These are phyloP conservation scores for Sardinella longiceps DNA, from an alignment of 2,797 vertebrate species.

Conservation along the genomic window DNA sequence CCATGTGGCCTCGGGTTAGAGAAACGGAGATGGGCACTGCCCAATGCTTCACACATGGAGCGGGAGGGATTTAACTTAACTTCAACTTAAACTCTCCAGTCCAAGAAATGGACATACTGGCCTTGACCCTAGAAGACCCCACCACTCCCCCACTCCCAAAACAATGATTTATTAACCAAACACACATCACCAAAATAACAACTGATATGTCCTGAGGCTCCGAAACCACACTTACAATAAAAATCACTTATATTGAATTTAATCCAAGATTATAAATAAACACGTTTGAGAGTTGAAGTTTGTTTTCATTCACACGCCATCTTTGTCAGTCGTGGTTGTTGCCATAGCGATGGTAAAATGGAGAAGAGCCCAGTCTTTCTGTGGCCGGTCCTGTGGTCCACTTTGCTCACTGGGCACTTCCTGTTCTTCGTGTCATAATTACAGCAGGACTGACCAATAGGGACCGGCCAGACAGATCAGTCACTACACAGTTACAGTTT, in stretches of 20 bases:
- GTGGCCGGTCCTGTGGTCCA: constrained; percentile 14
- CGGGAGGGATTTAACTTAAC: too few relatives aligned
- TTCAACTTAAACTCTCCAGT: too few relatives aligned
- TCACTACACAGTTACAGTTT: neutral
- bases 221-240: neutral
- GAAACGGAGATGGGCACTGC: too few relatives aligned
- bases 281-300: neutral
- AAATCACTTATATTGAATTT: neutral
- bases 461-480: too few relatives aligned
- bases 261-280: constrained; percentile 1
- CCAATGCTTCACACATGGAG: too few relatives aligned
- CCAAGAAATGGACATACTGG: neutral
- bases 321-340: neutral
- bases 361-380: neutral
- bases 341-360: constrained; percentile 3
- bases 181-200: neutral
- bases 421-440: neutral
- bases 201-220: neutral
- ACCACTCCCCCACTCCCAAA: too few relatives aligned
- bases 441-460: neutral
- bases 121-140: too few relatives aligned
- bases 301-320: neutral
- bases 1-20: too few relatives aligned
- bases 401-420: neutral
- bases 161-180: neutral